Base-by-base conservation (phyloP, 2,113 vertebrate genomes). In the Pimephales promelas region DNA sequence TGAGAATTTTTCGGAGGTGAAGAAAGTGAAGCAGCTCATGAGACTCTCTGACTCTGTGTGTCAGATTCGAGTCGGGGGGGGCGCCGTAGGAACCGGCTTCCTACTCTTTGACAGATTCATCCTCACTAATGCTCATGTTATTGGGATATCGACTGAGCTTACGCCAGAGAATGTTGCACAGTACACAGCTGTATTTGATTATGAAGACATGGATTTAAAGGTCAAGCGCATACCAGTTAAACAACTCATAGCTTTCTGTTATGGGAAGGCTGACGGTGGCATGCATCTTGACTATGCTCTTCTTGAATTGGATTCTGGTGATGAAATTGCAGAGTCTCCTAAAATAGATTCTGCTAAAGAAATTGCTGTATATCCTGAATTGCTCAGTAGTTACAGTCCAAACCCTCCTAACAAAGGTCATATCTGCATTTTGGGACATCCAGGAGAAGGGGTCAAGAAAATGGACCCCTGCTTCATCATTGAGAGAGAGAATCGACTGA, bases 351-450 rank as follows among this genome's bases (percentile, higher is more conserved):
- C n/a, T n/a, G n/a, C n/a, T n/a, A n/a, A n/a, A n/a, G n/a, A n/a
- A n/a, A n/a, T n/a, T n/a, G n/a, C n/a, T n/a, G n/a, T n/a, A n/a
- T n/a, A 5, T 61, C 70, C 56, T 47, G 13, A 28, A 28, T 83
- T 86, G 40, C 7, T 87, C 2, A 0, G 0, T 0, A 4, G 1
- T 5, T 88, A 78, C 56, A n/a, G 34, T 3, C 2, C 34, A 40
- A 34, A n/a, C 2, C 52, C 84, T 31, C 64, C 75, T 59, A 7
- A 0, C 0, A 22, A 26, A 2, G 83, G 89, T 28, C 2, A 47
- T 4, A 88, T 93, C 82, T 90, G 86, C 77, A 88, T 93, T 2
- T 82, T 93, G 20, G 92, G 92, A n/a, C 88, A 93, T 71, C 91
- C 89, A 43, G 8, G 1, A 0, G 80, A 31, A 0, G 68, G 59